phyloP scores from a whole-genome alignment of 2,888 invertebrate species.

The Conistra vaccinii region DNA sequence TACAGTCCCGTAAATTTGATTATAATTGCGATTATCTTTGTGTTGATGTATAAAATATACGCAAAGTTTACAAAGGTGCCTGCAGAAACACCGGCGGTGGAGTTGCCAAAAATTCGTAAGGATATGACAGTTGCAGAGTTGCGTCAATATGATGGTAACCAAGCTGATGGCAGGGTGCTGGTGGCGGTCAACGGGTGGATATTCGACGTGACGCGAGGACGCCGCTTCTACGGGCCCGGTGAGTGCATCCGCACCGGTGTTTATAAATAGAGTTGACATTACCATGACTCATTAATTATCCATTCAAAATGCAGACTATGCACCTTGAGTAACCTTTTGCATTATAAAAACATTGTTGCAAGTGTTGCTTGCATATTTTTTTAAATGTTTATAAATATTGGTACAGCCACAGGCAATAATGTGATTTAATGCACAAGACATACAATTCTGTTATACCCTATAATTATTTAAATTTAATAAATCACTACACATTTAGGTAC shows the following conservation, averaged over 20 bases:
- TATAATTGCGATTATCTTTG: conserved; percentile 90
- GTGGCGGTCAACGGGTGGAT: conserved; percentile 98
- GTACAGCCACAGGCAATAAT: no score
- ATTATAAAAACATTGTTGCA: conserved; percentile 54
- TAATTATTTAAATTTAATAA: background rate
- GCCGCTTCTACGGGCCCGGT: conserved; percentile 98
- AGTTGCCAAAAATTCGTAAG: conserved; percentile 95
- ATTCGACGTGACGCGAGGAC: conserved; percentile 98
- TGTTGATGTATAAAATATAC: conserved; percentile 93
- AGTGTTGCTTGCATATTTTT: conserved; percentile 26
- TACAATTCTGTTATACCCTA: background rate
- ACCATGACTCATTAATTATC: conserved; percentile 71
- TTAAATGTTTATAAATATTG: conserved; percentile 4
- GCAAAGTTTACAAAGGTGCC: conserved; percentile 81
- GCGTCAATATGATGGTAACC: conserved; percentile 96
- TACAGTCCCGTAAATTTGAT: conserved; percentile 92
- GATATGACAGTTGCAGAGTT: conserved; percentile 98
- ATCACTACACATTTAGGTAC: background rate
- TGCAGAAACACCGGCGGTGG: conserved; percentile 74
- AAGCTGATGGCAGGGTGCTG: conserved; percentile 96
- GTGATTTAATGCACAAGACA: no score
- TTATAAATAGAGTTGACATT: conserved; percentile 84
- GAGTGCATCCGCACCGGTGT: conserved; percentile 77
- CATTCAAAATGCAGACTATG: conserved; percentile 72
- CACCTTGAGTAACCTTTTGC: conserved; percentile 65